Evolutionary conservation across 2,797 vertebrate species (phyloP).

Genomic region (Macropodus opercularis): DNA sequence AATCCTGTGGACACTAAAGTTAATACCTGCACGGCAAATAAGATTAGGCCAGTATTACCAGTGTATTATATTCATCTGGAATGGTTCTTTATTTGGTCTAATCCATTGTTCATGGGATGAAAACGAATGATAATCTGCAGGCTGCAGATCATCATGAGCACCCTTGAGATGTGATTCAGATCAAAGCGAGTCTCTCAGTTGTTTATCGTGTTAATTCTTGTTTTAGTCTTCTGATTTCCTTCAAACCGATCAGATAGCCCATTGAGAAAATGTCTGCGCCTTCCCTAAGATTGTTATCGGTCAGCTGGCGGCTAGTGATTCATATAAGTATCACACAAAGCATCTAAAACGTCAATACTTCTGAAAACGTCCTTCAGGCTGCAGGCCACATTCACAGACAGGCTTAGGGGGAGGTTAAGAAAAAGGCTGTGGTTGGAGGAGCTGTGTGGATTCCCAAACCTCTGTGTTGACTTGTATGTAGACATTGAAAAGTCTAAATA

Average conservation of each 20-base stretch:
- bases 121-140: conserved; percentile 21
- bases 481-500: conserved; percentile 31
- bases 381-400: conserved; percentile 23
- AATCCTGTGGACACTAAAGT: conserved; percentile 33
- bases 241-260: conserved; percentile 28
- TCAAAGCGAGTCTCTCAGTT: neutral
- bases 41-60: conserved; percentile 50
- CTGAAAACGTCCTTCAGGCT: conserved; percentile 31
- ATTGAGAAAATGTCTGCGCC: conserved; percentile 22
- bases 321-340: conserved; percentile 16
- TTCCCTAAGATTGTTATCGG: conserved; percentile 36
- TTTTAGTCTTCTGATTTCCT: conserved; percentile 29
- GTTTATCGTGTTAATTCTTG: conserved; percentile 13
- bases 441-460: conserved; percentile 14
- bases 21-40: conserved; percentile 44
- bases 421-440: conserved; percentile 29
- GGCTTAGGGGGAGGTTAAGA: conserved; percentile 31
- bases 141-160: conserved; percentile 36
- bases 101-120: conserved; percentile 39
- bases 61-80: conserved; percentile 31
- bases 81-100: conserved; percentile 13
- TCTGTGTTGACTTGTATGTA: conserved; percentile 14
- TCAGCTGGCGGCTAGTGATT: conserved; percentile 29
- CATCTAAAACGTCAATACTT: conserved; percentile 31
- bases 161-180: conserved; percentile 29